Base-by-base conservation (phyloP, 2,797 vertebrate genomes). In the Xyrichtys novacula region DNA sequence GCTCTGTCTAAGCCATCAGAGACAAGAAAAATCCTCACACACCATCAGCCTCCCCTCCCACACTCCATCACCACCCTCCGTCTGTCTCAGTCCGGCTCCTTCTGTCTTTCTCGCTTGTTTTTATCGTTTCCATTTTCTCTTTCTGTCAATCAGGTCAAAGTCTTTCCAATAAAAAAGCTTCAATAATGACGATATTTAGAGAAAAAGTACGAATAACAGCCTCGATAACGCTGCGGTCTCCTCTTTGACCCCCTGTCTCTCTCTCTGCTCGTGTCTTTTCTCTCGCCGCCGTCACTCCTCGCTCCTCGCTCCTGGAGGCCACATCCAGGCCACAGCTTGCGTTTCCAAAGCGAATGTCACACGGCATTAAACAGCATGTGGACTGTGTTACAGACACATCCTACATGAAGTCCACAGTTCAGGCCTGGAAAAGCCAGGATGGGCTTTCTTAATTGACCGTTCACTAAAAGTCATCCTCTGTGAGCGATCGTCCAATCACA, bases 31-130 rank as follows among this genome's bases (percentile, higher is more conserved):
- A 74, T 66, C 62, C 69, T 78, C 78, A 56, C 74, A 75, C 49
- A 42, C 73, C 74, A 50, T 65, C 65, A 61, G 65, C 70, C 46
- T 75, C 60, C 70, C 78, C 78, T 75, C 74, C 85, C 25, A 70
- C 81, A 56, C 62, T 40, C 59, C 1, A 55, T 71, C 50, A 57
- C 42, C 12, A 16, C 16, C 52, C 22, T 25, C 44, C 36, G 14
- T 57, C 68, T 34, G 48, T 59, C 78, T 47, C 23, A 7, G 12
- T 69, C 42, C 48, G 23, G 52, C 12, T 23, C 50, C 53, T 29
- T 59, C 12, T 23, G 25, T 43, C 36, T 40, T 7, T 44, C 56
- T 47, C n/a, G 0, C 32, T 22, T 20, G 8, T 22, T 28, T 29
- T 48, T 15, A 34, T 34, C 44, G 28, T 40, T 49, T 40, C 23